These are phyloP conservation scores for Crypturellus undulatus DNA, from an alignment of 2,113 vertebrate genomes.

Conservation along the genomic window DNA sequence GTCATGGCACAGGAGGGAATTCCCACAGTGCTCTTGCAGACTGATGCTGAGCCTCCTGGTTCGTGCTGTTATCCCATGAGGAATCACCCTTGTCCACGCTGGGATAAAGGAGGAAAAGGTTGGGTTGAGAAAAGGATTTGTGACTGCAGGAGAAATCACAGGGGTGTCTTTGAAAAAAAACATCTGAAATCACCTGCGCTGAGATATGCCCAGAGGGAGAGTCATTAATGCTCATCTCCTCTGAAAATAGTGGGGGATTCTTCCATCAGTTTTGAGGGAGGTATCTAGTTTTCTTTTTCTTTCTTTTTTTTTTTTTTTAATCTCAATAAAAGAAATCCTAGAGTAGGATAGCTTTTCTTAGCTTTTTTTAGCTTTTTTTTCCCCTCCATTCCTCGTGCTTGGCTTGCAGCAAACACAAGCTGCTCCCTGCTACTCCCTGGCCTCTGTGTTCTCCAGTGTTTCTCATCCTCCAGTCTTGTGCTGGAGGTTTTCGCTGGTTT, in stretches of 20 bases:
- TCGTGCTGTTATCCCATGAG: neutral
- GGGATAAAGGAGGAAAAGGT: neutral
- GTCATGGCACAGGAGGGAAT: neutral
- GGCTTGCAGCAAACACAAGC: neutral
- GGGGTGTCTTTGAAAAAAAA: neutral
- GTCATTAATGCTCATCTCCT: neutral
- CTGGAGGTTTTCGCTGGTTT: neutral
- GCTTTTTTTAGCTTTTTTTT: neutral
- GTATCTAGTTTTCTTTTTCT: neutral
- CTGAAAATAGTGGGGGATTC: neutral
- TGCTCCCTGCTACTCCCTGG: neutral
- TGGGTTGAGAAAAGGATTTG: neutral
- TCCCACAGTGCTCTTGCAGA: neutral
- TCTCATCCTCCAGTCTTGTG: neutral
- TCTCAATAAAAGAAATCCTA: neutral
- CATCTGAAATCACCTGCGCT: neutral
- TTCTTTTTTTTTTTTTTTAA: neutral
- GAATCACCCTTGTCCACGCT: neutral
- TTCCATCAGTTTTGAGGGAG: neutral
- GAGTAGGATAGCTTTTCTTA: neutral
- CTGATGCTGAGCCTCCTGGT: neutral
- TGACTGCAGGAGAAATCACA: neutral
- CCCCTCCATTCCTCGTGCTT: neutral
- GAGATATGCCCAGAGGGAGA: neutral
- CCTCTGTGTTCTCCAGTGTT: neutral